Base-by-base conservation (phyloP, 2,888 invertebrate species). In the Ophion ventricosus region DNA sequence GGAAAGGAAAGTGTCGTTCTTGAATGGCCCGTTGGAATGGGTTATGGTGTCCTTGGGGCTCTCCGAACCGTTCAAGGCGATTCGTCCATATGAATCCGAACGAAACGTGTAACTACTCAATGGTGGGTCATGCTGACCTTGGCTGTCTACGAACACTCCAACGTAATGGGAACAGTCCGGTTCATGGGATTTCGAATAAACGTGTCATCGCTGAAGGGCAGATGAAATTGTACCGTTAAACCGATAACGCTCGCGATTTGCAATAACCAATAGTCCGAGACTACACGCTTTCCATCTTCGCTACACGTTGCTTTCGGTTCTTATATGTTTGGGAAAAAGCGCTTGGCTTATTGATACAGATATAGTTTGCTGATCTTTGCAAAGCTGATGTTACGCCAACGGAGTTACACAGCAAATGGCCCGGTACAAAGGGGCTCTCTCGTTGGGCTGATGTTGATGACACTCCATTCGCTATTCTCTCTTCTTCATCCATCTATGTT, bases 381-480 rank as follows among this genome's bases (percentile, higher is more conserved):
- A 57, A 57, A n/a, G 14, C 25, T 25, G 1, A 49, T 11, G 63
- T 35, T 73, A 25, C 8, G 56, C 17, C 11, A 23, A 10, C n/a
- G 56, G 56, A 40, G 56, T 66, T 59, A 61, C 67, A 43, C 69
- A 59, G 69, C 25, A 49, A 77, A 77, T 56, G 56, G 43, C 40
- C 29, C 11, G 67, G n/a, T 59, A 49, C 49, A 26, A 66, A 75
- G 66, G 80, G 64, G 57, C 35, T 66, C 20, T 64, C 40, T 17
- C 49, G 57, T 72, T 40, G 49, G 49, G 11, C 64, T 66, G 75
- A 80, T 64, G 66, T 35, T 23, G 80, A 83, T 75, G 64, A 80
- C 57, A 83, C 70, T 79, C 7, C 49, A 20, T 49, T 8, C 20
- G 23, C 26, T 29, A 43, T 64, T 75, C 23, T 49, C 70, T 14